phyloP scores from a whole-genome alignment of 1,140 invertebrate genomes.

The Trichomalopsis sarcophagae region DNA sequence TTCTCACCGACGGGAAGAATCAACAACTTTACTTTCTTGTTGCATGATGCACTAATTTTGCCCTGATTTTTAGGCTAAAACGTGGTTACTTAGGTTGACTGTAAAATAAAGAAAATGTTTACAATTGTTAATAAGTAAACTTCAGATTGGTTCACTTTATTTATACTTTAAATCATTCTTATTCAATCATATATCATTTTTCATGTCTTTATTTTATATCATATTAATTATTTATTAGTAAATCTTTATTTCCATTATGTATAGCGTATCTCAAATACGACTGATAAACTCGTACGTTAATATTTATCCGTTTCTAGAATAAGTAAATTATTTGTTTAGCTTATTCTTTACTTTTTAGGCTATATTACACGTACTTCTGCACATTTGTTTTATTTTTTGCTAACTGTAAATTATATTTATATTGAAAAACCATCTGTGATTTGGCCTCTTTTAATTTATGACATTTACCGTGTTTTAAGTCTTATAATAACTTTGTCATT shows the following conservation, averaged over 20 bases:
- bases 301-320: slow-evolving; percentile 56
- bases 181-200: slow-evolving; percentile 47
- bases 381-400: slow-evolving; percentile 55
- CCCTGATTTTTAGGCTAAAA: too few species aligned
- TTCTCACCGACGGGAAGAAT: too few species aligned
- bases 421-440: slow-evolving; percentile 60
- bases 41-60: too few species aligned
- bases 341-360: slow-evolving; percentile 58
- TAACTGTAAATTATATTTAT: slow-evolving; percentile 54
- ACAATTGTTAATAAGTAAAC: neutral
- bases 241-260: slow-evolving; percentile 67
- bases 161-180: slow-evolving; percentile 49
- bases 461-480: slow-evolving; percentile 36
- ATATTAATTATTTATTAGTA: slow-evolving; percentile 67
- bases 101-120: too few species aligned
- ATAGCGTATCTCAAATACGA: slow-evolving; percentile 66
- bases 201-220: slow-evolving; percentile 45
- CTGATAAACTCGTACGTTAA: slow-evolving; percentile 52
- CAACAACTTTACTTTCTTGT: too few species aligned
- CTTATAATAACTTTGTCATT: slow-evolving; percentile 50
- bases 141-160: slow-evolving; percentile 31
- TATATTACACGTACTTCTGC: slow-evolving; percentile 65
- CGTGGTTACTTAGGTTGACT: too few species aligned
- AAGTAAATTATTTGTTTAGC: slow-evolving; percentile 46
- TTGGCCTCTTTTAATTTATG: slow-evolving; percentile 58